These are phyloP conservation scores for Chrysaora quinquecirrha DNA, from an alignment of 30 jellyfish, hydroid and myxozoan species.

Conservation along the genomic window DNA sequence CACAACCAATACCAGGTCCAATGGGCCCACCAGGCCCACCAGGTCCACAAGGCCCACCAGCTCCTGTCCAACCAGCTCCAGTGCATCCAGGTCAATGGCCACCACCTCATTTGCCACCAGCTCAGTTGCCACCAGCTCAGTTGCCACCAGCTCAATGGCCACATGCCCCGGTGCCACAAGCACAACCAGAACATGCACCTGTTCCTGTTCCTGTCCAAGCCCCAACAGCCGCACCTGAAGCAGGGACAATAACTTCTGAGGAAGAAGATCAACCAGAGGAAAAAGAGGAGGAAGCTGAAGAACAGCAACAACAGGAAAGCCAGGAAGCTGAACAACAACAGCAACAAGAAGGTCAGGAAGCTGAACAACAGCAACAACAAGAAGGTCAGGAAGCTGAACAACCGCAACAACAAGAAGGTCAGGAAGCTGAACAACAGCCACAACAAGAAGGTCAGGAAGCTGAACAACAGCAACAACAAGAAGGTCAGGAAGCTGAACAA, in stretches of 20 bases:
- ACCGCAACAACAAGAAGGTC: too few relatives aligned
- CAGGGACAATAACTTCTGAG: constrained; percentile 40
- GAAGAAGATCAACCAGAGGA: constrained; percentile 25
- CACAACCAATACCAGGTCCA: too few relatives aligned
- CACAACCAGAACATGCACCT: constrained; percentile 46
- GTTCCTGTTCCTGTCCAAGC: constrained; percentile 37
- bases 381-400: too few relatives aligned
- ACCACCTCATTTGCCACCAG: constrained; percentile 31
- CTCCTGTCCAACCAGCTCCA: constrained; percentile 42
- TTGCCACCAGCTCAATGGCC: constrained; percentile 35
- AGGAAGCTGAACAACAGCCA: too few relatives aligned
- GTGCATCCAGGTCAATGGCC: constrained; percentile 26
- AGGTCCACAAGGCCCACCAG: constrained; percentile 1
- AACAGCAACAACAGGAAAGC: constrained; percentile 32
- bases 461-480: too few relatives aligned
- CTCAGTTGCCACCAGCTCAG: constrained; percentile 44
- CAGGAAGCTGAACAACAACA: constrained; percentile 40
- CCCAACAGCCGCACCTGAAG: constrained; percentile 18
- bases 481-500: too few relatives aligned
- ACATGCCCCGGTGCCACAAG: constrained; percentile 32
- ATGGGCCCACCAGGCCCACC: neutral
- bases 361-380: constrained; percentile 60
- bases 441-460: too few relatives aligned
- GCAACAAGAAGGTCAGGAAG: too few relatives aligned
- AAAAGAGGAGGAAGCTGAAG: constrained; percentile 15